phyloP scores from a whole-genome alignment of 2,113 vertebrate genomes.

The Ginglymostoma cirratum region DNA sequence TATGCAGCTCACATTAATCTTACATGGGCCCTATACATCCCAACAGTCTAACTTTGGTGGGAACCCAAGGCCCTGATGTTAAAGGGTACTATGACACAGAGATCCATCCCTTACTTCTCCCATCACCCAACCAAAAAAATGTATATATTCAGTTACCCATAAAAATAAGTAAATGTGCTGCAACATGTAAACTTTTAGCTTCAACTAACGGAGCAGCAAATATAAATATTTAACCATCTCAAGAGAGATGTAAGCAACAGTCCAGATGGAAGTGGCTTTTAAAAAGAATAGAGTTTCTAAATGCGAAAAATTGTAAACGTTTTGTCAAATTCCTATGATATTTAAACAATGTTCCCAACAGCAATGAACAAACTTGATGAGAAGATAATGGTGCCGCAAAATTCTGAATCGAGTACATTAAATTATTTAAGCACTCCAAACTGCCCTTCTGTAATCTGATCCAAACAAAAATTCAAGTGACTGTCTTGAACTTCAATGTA shows the following conservation, averaged over 20 bases:
- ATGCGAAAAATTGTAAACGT: not conserved
- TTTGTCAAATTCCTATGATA: not conserved
- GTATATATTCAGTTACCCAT: not conserved
- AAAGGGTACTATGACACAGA: not conserved
- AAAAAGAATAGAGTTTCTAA: not conserved
- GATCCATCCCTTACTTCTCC: not conserved
- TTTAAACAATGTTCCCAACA: not conserved
- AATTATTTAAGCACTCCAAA: not conserved
- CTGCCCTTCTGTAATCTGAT: not conserved
- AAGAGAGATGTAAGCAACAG: not conserved
- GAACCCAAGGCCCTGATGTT: not conserved
- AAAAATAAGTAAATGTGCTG: not conserved
- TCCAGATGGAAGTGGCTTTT: not conserved
- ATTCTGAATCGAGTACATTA: not conserved
- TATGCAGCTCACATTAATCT: not conserved
- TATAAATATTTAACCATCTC: not conserved
- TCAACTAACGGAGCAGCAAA: not conserved
- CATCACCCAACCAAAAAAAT: not conserved
- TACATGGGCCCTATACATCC: too few species aligned
- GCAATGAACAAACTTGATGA: not conserved
- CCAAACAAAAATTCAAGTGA: not conserved
- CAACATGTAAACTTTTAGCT: not conserved
- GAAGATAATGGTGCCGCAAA: not conserved
- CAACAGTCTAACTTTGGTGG: not conserved
- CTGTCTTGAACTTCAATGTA: not conserved